Conservation (phyloP, 2,113 vertebrate genomes). For the Trogon surrucura region DNA sequence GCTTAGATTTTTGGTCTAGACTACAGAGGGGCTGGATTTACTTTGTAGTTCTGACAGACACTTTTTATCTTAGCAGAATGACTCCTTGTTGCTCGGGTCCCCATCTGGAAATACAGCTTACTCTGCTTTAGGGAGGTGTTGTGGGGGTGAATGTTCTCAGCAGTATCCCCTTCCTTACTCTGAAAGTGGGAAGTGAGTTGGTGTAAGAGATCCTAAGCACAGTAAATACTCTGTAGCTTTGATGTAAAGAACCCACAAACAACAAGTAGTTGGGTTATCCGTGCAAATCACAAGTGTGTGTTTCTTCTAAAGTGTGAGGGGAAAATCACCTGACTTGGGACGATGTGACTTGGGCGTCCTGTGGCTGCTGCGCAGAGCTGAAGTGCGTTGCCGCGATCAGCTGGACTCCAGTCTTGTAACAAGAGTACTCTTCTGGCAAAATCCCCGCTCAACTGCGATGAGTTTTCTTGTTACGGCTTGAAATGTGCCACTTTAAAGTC, state of each 20-base stretch:
- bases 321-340: fast-evolving
- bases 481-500: background rate
- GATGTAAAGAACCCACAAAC: fast-evolving
- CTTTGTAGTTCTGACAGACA: background rate
- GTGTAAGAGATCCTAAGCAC: background rate
- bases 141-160: background rate
- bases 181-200: background rate
- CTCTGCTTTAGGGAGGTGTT: background rate
- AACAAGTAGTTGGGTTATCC: background rate
- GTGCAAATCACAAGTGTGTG: fast-evolving
- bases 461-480: background rate
- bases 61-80: background rate
- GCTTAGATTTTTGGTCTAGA: background rate
- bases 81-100: background rate
- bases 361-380: fast-evolving
- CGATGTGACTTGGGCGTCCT: background rate
- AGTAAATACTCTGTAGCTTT: background rate
- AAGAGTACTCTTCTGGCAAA: background rate
- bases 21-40: background rate
- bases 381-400: fast-evolving
- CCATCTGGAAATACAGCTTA: background rate
- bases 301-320: background rate
- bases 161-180: background rate
- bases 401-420: background rate
- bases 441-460: background rate